These are phyloP conservation scores for Emmelina monodactyla DNA, from an alignment of 2,888 invertebrate genomes.

Conservation along the genomic window DNA sequence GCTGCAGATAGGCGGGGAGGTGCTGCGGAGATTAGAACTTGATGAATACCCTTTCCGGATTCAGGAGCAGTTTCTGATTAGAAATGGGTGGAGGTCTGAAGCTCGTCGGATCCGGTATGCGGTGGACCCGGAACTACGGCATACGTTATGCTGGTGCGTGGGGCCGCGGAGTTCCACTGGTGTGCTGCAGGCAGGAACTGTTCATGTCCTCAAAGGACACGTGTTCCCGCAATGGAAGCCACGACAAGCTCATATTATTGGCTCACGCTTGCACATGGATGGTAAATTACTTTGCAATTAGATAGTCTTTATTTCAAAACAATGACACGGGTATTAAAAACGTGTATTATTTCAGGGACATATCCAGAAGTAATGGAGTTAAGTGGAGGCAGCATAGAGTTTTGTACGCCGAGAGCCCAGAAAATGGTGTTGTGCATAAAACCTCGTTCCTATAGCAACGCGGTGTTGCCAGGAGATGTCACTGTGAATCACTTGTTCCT, in stretches of 20 bases:
- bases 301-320: not conserved
- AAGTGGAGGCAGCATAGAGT: constrained; percentile 47
- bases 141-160: constrained; percentile 68
- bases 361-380: constrained; percentile 51
- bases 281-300: constrained; percentile 27
- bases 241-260: constrained; percentile 66
- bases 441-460: constrained; percentile 44
- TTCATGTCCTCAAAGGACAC: constrained; percentile 70
- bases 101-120: constrained; percentile 68
- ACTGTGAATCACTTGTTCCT: constrained; percentile 65
- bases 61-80: constrained; percentile 68
- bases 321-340: not conserved
- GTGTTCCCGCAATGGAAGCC: constrained; percentile 75
- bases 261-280: constrained; percentile 67
- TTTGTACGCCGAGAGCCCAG: constrained; percentile 51
- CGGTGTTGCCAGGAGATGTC: constrained; percentile 29
- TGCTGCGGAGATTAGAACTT: constrained; percentile 58
- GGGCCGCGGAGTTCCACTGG: constrained; percentile 63
- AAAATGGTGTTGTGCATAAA: constrained; percentile 51
- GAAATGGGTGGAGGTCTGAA: constrained; percentile 66
- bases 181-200: constrained; percentile 50
- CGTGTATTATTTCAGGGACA: constrained; percentile 27
- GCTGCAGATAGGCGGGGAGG: constrained; percentile 66
- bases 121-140: constrained; percentile 71
- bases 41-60: constrained; percentile 66